These are phyloP conservation scores for Timema podura DNA, from an alignment of 2,888 invertebrate genomes.

Conservation along the genomic window DNA sequence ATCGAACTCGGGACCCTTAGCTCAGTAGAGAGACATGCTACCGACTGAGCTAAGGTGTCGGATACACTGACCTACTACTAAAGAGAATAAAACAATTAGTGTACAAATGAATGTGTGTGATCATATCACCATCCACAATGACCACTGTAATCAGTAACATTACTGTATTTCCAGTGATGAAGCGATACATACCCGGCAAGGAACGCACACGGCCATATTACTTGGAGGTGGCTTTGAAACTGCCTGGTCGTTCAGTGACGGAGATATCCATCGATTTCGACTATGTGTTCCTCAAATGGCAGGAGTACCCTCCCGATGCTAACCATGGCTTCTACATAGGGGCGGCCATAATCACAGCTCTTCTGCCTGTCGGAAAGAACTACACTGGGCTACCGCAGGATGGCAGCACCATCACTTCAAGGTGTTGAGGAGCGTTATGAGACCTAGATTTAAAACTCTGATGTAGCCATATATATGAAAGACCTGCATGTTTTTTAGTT, in stretches of 20 bases:
- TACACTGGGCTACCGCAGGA: slow-evolving; percentile 72
- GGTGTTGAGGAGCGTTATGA: slow-evolving; percentile 27
- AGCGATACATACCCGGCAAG: slow-evolving; percentile 66
- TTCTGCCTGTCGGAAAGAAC: slow-evolving; percentile 73
- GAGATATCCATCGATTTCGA: slow-evolving; percentile 86
- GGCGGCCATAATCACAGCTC: slow-evolving; percentile 76
- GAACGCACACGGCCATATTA: slow-evolving; percentile 82
- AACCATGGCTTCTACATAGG: slow-evolving; percentile 98
- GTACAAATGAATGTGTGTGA: no score
- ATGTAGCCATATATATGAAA: no score
- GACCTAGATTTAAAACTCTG: no score
- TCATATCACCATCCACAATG: no score
- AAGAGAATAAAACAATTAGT: no score
- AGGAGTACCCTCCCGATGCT: slow-evolving; percentile 99
- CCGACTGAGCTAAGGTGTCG: no score
- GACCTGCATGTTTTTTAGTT: no score
- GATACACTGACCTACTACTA: no score
- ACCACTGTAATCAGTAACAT: background rate
- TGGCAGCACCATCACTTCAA: slow-evolving; percentile 56
- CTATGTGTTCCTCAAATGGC: slow-evolving; percentile 95
- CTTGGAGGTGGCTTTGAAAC: slow-evolving; percentile 73
- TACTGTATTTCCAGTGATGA: slow-evolving; percentile 40
- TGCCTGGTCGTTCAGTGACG: slow-evolving; percentile 77
- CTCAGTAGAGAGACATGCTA: no score
- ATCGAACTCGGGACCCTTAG: no score